Percentiles rank a stretch among this genome's conserved stretches.
phyloP scores from a whole-genome alignment of 2,888 invertebrate species.

The Julus scanicus region DNA sequence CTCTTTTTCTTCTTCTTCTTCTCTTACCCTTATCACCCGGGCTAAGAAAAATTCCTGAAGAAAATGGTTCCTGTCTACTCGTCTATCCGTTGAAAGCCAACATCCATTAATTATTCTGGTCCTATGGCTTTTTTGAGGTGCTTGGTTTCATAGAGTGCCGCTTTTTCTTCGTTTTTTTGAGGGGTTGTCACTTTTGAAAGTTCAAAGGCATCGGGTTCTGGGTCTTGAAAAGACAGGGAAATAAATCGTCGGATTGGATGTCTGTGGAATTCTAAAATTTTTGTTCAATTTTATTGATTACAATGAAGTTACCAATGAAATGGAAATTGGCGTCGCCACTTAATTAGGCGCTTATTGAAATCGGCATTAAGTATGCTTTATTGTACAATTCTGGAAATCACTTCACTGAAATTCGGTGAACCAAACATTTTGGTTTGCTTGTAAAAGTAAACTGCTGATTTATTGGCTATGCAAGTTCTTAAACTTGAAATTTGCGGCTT shows the following conservation, averaged over 20 bases:
- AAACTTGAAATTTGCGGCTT: too few species aligned
- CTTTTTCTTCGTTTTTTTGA: background rate
- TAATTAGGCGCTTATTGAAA: too few species aligned
- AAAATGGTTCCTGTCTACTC: constrained; percentile 16
- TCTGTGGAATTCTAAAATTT: background rate
- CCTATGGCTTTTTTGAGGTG: background rate
- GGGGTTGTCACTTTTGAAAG: background rate
- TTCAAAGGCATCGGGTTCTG: background rate
- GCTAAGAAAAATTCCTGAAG: background rate
- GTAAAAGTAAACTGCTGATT: too few species aligned
- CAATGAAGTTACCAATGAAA: too few species aligned
- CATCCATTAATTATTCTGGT: constrained; percentile 31
- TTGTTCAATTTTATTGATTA: background rate
- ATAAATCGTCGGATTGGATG: background rate
- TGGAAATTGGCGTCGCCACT: too few species aligned
- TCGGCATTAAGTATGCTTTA: too few species aligned
- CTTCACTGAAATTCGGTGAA: too few species aligned
- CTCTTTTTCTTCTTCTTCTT: background rate
- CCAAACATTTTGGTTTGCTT: too few species aligned
- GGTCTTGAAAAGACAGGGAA: background rate
- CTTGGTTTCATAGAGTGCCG: constrained; percentile 14
- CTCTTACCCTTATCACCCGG: background rate
- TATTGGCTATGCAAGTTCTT: too few species aligned
- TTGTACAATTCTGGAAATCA: too few species aligned
- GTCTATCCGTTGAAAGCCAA: background rate